A percentile compares a stretch with the other conserved stretches of the same genome.
Conservation (phyloP, 2,888 invertebrate genomes). For the Drosophila neotestacea region DNA sequence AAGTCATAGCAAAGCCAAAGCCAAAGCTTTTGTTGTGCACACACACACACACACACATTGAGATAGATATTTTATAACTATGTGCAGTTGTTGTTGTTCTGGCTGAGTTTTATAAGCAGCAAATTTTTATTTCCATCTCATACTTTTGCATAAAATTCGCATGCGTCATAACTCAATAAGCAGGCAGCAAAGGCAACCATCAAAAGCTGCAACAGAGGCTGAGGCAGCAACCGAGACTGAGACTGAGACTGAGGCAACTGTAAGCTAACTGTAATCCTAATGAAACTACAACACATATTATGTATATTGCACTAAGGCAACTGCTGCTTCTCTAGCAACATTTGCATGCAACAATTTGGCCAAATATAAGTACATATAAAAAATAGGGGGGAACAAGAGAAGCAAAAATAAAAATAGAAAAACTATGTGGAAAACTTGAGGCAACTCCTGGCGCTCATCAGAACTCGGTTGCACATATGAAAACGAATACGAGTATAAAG, state of each 20-base stretch:
- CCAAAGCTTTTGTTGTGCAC: constrained; percentile 68
- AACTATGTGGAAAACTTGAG: constrained; percentile 38
- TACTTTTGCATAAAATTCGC: constrained; percentile 65
- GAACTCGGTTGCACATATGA: constrained; percentile 50
- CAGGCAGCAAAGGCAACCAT: constrained; percentile 43
- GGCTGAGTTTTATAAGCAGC: constrained; percentile 72
- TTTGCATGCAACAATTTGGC: constrained; percentile 79
- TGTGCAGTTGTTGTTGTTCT: constrained; percentile 28
- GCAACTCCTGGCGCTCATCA: constrained; percentile 46
- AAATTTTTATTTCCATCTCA: constrained; percentile 70
- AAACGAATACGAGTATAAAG: constrained; percentile 33
- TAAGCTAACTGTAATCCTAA: constrained; percentile 79
- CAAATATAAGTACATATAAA: constrained; percentile 33
- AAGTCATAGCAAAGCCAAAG: constrained; percentile 24
- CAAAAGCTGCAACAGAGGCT: constrained; percentile 24
- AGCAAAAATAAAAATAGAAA: constrained; percentile 3
- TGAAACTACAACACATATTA: constrained; percentile 78
- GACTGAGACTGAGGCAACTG: constrained; percentile 10
- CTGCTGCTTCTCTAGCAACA: constrained; percentile 54
- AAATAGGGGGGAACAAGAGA: constrained; percentile 1
- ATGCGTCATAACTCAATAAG: constrained; percentile 81
- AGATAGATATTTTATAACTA: constrained; percentile 39
- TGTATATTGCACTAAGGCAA: constrained; percentile 45
- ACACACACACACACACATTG: constrained; percentile 19
- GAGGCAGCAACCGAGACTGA: constrained; percentile 23